These are phyloP conservation scores for Spinus pinus DNA, from an alignment of 2,797 vertebrate genomes.

Conservation along the genomic window DNA sequence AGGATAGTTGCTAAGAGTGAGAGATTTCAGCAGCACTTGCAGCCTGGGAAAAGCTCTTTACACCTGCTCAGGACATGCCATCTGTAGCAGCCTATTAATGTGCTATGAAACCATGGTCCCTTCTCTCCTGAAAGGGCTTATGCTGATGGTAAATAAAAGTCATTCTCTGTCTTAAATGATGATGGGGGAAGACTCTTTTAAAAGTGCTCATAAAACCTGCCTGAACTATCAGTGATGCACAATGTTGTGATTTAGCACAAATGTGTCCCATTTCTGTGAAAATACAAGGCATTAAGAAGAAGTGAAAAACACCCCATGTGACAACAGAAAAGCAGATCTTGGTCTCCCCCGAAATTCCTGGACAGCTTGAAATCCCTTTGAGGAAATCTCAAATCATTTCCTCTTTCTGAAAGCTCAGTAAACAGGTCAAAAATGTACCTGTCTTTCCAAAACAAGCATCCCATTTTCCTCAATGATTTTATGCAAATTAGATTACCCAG, in stretches of 20 bases:
- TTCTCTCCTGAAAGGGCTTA: background rate
- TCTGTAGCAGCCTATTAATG: background rate
- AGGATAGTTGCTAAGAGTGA: background rate
- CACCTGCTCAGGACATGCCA: background rate
- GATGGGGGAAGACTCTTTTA: background rate
- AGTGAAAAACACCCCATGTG: background rate
- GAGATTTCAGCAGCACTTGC: background rate
- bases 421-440: background rate
- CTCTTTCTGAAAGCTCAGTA: background rate
- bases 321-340: background rate
- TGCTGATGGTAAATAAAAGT: background rate
- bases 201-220: background rate
- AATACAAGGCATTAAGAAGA: background rate
- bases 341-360: background rate
- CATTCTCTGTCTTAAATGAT: background rate
- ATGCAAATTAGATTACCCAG: background rate
- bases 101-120: background rate
- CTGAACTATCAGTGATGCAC: background rate
- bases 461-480: background rate
- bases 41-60: constrained; percentile 34
- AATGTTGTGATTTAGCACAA: background rate
- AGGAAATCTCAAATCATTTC: background rate
- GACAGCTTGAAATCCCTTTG: background rate
- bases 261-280: background rate
- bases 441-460: background rate